These are phyloP conservation scores for Typhlichthys eigenmanni DNA, from an alignment of 2,797 vertebrate genomes.

Conservation along the genomic window DNA sequence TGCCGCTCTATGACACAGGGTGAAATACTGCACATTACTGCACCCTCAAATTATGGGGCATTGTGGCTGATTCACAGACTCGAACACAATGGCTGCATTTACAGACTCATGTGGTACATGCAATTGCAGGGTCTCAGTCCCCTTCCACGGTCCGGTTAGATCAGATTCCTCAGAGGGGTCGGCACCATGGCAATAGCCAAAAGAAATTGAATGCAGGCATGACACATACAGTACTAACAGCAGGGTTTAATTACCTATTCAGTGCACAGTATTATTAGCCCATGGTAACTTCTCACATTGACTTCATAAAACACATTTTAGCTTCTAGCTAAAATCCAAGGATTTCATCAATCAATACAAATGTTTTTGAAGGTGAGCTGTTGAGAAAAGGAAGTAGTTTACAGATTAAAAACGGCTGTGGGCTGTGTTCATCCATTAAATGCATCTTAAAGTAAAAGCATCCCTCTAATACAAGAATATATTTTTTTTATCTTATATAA, in stretches of 20 bases:
- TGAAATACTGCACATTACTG: slow-evolving; percentile 24
- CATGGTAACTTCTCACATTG: slow-evolving; percentile 8
- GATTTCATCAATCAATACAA: slow-evolving; percentile 23
- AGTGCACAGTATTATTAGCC: not conserved
- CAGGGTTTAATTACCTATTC: too few relatives aligned
- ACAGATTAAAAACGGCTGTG: slow-evolving; percentile 56
- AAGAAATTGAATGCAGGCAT: too few relatives aligned
- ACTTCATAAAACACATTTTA: slow-evolving; percentile 17
- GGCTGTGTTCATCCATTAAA: slow-evolving; percentile 21
- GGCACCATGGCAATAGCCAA: slow-evolving; percentile 46
- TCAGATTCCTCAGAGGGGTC: slow-evolving; percentile 59
- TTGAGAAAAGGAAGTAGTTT: slow-evolving; percentile 31
- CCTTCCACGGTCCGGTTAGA: slow-evolving; percentile 53
- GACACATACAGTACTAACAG: too few relatives aligned
- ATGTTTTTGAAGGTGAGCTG: slow-evolving; percentile 35
- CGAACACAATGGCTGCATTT: slow-evolving; percentile 73
- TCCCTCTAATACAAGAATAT: too few relatives aligned
- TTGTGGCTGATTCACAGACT: slow-evolving; percentile 62
- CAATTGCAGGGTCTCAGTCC: slow-evolving; percentile 65
- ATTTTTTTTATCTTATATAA: slow-evolving; percentile 28
- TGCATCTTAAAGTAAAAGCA: not conserved
- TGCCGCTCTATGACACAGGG: not conserved
- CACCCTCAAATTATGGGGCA: slow-evolving; percentile 57
- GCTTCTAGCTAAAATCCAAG: slow-evolving; percentile 11
- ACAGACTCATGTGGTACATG: slow-evolving; percentile 69